These are phyloP conservation scores for Selenia dentaria DNA, from an alignment of 2,888 invertebrate genomes.

Conservation along the genomic window DNA sequence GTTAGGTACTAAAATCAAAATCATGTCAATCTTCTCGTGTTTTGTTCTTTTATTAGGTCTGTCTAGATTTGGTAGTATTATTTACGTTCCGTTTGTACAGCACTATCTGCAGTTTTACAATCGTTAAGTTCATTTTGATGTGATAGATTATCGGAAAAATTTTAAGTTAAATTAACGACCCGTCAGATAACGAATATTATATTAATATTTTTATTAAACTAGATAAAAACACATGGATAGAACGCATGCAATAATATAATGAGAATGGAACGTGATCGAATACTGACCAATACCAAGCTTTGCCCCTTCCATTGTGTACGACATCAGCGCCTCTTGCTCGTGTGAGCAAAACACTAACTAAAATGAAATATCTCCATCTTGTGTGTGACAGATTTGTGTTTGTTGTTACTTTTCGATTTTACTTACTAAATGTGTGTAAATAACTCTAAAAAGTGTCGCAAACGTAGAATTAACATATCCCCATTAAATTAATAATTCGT, in stretches of 20 bases:
- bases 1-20: constrained; percentile 38
- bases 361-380: constrained; percentile 87
- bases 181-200: too few relatives aligned
- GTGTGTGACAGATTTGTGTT: constrained; percentile 86
- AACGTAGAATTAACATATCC: constrained; percentile 44
- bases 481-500: constrained; percentile 43
- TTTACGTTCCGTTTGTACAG: constrained; percentile 55
- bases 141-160: too few relatives aligned
- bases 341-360: constrained; percentile 76
- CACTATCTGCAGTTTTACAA: too few relatives aligned
- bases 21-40: constrained; percentile 15
- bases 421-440: constrained; percentile 62
- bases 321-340: constrained; percentile 63
- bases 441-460: constrained; percentile 56
- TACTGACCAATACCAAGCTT: constrained; percentile 55
- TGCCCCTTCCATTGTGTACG: constrained; percentile 54
- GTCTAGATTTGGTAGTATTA: constrained; percentile 28
- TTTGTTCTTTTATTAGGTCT: not conserved
- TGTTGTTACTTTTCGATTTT: constrained; percentile 79
- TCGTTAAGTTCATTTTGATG: too few relatives aligned
- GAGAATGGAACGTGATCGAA: constrained; percentile 55
- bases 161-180: too few relatives aligned
- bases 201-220: too few relatives aligned
- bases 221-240: too few relatives aligned
- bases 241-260: too few relatives aligned